Base-by-base conservation (phyloP, 2,888 invertebrate genomes). In the Calameuta filiformis region DNA sequence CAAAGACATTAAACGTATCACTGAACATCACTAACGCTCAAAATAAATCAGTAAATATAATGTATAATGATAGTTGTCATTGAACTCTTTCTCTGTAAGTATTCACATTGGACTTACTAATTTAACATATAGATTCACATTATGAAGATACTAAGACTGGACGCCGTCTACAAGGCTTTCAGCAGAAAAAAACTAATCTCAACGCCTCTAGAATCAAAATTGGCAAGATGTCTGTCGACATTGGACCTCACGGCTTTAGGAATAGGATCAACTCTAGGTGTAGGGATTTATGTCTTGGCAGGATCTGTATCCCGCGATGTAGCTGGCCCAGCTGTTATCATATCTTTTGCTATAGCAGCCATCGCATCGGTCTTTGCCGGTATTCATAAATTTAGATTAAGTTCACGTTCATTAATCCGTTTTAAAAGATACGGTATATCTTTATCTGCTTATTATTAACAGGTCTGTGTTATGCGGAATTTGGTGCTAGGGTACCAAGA, bases 401-500 rank as follows among this genome's bases (percentile, higher is more conserved):
- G 1, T 35, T 69, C 33, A 33, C 40, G 35, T 71, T 74, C 31
- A 76, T 76, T 75, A 35, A 11, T 40, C 33, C 33, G 1, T 34
- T 35, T 56, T 11, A 34, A 23, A 35, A 35, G 74, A 40, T 76
- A 37, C 11, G 12, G 1, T 68, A 68, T 15, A 15, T 76, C 33
- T 23, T 34, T 34, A 56, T 73, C 2, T 6, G 3, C 6, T 34
- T 33, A 31, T 73, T 35, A 15, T 31, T 23, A 34, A 56, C 35
- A 96, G 96, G 96, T n/a, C 92, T 98, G 0, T 98, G 97, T 89
- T 98, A 97, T 90, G 97, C 98, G 0, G 98, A 98, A 92, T 98
- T 98, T 90, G 98, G 97, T 0, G 96, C 97, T 0, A 93, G 97
- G 79, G 97, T 97, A 1, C 98, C 98, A 0, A 96, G 96, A 88